Base-by-base conservation (phyloP, 2,797 vertebrate species). In the Microctenopoma lineatum region DNA sequence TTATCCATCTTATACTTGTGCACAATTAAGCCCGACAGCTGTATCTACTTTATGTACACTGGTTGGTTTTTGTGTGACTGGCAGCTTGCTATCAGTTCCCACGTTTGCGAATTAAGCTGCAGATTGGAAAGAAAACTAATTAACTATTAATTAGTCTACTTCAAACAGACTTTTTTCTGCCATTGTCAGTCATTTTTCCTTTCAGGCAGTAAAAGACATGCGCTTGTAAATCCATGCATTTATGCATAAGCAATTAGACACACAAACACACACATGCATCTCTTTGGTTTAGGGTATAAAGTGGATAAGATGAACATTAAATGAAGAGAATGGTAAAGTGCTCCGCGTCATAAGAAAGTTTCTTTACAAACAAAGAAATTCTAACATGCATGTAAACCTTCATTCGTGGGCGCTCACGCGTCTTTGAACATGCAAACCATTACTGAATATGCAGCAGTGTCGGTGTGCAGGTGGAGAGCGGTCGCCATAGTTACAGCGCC, bases 91-190 rank as follows among this genome's bases (percentile, higher is more conserved):
- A 83, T 88, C 87, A 73, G 75, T 85, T 73, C 63, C 53, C 58
- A 83, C 63, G 59, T 93, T 88, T 87, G 71, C 44, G 54, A 76
- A 83, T 87, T 84, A 88, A 84, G 82, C 81, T 55, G 66, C 80
- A 87, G 86, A 92, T 89, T 80, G 81, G 74, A 89, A 89, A 81
- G 71, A 61, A 90, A 90, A 81, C 85, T 88, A 91, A 94, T 94
- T 92, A 92, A 92, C 84, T 90, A 93, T 91, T 93, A 93, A 94
- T 92, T 92, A 91, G 87, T 81, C 78, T 69, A 75, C 91, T 91
- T 92, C 86, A 91, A 90, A 89, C 83, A 86, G 80, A 86, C 81
- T 79, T 87, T 79, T 79, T 78, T 69, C 62, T 74, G 73, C 75
- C 62, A 89, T 87, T 93, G 90, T 92, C 90, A 89, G 84, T 90